Evolutionary conservation across 92 coral and sea anemone genomes (phyloP).

Genomic region (Bergia sp.): DNA sequence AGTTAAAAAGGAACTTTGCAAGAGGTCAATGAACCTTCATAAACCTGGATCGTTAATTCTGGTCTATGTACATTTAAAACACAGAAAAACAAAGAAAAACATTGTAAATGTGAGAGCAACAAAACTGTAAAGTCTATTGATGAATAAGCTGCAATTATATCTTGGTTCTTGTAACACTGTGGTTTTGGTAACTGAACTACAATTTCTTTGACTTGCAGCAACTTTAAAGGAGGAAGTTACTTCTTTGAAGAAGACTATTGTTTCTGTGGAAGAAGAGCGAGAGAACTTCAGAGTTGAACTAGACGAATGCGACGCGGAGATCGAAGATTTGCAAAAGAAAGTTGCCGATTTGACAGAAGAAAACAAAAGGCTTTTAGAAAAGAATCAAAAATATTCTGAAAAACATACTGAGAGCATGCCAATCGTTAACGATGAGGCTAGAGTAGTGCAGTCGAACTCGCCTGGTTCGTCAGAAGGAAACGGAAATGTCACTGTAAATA

Average conservation of each 20-base stretch:
- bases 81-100: too few species aligned
- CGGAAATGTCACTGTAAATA: background rate
- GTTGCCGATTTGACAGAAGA: conserved; percentile 59
- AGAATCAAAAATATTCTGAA: background rate
- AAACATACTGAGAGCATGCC: background rate
- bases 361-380: conserved; percentile 39
- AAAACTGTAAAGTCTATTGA: too few species aligned
- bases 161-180: too few species aligned
- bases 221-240: conserved; percentile 47
- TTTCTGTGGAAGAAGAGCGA: conserved; percentile 54
- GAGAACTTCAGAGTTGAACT: conserved; percentile 54
- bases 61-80: too few species aligned
- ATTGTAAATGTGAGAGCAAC: too few species aligned
- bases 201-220: conserved; percentile 31
- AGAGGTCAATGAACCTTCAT: too few species aligned
- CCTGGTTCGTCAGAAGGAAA: background rate
- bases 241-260: conserved; percentile 41
- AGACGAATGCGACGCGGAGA: conserved; percentile 63
- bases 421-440: background rate
- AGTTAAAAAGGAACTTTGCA: too few species aligned
- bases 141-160: too few species aligned
- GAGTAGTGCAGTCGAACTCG: background rate
- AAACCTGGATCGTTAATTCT: too few species aligned
- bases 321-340: conserved; percentile 69
- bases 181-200: background rate